These are phyloP conservation scores for Lytechinus variegatus DNA, from an alignment of 35 echinoderm and acorn worm genomes.

Conservation along the genomic window DNA sequence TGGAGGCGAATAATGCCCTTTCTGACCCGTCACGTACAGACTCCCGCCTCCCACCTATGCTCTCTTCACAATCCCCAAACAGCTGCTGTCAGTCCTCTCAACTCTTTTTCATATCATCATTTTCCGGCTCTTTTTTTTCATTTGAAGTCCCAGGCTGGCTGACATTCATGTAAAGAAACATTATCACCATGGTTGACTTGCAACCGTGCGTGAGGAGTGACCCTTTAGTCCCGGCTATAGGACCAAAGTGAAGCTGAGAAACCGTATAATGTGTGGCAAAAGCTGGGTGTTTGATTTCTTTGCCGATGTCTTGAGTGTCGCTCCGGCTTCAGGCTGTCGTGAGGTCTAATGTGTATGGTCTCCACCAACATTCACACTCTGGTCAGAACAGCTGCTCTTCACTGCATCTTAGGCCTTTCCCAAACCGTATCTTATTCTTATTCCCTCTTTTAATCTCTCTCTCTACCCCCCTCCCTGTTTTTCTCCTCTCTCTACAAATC, in stretches of 20 bases:
- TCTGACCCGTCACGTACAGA: conserved; percentile 32
- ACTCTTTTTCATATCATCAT: neutral
- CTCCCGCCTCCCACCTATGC: conserved; percentile 25
- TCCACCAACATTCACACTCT: neutral
- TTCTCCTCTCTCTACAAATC: neutral
- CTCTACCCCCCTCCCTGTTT: neutral
- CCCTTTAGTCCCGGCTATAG: conserved; percentile 22
- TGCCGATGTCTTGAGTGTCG: neutral
- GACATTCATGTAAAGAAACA: conserved; percentile 34
- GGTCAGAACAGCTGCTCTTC: conserved; percentile 26
- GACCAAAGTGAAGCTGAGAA: neutral
- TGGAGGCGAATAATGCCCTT: neutral
- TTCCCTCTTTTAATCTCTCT: neutral
- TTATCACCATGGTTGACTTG: conserved; percentile 20
- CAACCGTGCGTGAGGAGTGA: neutral
- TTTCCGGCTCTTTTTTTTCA: neutral
- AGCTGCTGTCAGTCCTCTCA: conserved; percentile 40
- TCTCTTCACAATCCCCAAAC: neutral
- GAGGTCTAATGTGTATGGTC: neutral
- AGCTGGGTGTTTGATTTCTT: neutral
- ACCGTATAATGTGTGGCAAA: neutral
- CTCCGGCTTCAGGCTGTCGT: neutral
- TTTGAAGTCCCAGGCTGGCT: conserved; percentile 4
- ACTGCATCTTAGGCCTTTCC: neutral
- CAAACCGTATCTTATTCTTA: neutral